phyloP scores from a whole-genome alignment of 2,113 vertebrate genomes.

The Coptodon bakossiorum region DNA sequence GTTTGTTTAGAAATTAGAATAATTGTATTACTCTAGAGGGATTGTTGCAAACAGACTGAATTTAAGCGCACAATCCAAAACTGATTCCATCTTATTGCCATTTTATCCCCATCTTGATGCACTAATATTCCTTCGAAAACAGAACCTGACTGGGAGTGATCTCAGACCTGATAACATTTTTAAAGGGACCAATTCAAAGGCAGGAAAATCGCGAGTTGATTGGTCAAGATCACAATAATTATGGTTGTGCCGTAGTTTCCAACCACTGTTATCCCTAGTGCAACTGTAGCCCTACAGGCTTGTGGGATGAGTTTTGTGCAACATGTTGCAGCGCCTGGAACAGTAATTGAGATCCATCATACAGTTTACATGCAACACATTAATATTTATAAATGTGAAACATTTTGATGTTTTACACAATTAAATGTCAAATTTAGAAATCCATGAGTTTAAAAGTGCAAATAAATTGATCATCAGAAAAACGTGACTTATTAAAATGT shows the following conservation, averaged over 20 bases:
- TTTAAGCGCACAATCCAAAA: neutral
- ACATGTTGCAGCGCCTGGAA: neutral
- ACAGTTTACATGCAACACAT: neutral
- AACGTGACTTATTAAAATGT: neutral
- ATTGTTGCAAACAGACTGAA: neutral
- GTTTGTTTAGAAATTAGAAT: neutral
- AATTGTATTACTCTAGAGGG: neutral
- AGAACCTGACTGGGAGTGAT: neutral
- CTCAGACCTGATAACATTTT: neutral
- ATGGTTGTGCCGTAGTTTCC: neutral
- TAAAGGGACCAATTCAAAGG: neutral
- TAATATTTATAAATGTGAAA: neutral
- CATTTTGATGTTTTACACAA: neutral
- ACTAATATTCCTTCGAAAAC: neutral
- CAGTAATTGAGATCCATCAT: neutral
- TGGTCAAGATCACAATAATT: neutral
- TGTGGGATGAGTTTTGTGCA: constrained; percentile 45
- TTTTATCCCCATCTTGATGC: neutral
- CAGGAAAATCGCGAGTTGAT: neutral
- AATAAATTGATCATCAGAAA: neutral
- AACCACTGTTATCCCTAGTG: neutral
- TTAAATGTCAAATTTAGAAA: neutral
- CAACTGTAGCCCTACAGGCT: neutral
- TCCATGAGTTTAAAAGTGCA: neutral
- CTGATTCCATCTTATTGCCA: neutral